Conservation (phyloP, 2,888 invertebrate genomes). For the Amorpha juglandis region DNA sequence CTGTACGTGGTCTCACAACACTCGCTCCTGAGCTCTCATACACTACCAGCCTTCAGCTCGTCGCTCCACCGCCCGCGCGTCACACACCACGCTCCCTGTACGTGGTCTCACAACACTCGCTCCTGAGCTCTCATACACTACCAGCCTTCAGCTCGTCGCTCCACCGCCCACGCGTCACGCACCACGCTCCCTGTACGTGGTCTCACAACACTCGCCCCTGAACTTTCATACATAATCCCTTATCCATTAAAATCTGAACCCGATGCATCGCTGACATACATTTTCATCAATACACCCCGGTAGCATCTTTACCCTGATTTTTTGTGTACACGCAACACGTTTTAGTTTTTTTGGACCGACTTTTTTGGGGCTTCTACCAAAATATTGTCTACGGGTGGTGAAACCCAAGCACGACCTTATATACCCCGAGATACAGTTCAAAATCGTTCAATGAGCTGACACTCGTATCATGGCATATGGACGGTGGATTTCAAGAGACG, state of each 20-base stretch:
- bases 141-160: slow-evolving; percentile 20
- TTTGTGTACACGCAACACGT: slow-evolving; percentile 62
- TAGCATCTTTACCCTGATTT: slow-evolving; percentile 53
- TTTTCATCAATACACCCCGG: slow-evolving; percentile 33
- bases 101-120: slow-evolving; percentile 20
- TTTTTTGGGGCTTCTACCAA: slow-evolving; percentile 19
- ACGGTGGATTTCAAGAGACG: slow-evolving; percentile 29
- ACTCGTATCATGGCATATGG: slow-evolving; percentile 18
- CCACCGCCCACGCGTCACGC: slow-evolving; percentile 16
- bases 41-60: slow-evolving; percentile 19
- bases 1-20: slow-evolving; percentile 16
- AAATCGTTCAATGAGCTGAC: neutral
- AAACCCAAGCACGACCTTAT: slow-evolving; percentile 21
- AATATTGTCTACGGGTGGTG: neutral
- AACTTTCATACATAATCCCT: slow-evolving; percentile 9
- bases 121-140: slow-evolving; percentile 23
- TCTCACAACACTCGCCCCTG: slow-evolving; percentile 11
- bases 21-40: slow-evolving; percentile 21
- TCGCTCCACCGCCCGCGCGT: slow-evolving; percentile 11
- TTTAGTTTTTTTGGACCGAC: slow-evolving; percentile 42
- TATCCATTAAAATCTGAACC: slow-evolving; percentile 17
- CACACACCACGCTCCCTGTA: slow-evolving; percentile 21
- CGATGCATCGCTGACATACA: slow-evolving; percentile 16
- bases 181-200: slow-evolving; percentile 21
- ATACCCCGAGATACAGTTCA: neutral